Percentiles rank a stretch among this genome's conserved stretches.
These are phyloP conservation scores for Hipposideros larvatus DNA, from an alignment of 2,797 vertebrate genomes.

Conservation along the genomic window DNA sequence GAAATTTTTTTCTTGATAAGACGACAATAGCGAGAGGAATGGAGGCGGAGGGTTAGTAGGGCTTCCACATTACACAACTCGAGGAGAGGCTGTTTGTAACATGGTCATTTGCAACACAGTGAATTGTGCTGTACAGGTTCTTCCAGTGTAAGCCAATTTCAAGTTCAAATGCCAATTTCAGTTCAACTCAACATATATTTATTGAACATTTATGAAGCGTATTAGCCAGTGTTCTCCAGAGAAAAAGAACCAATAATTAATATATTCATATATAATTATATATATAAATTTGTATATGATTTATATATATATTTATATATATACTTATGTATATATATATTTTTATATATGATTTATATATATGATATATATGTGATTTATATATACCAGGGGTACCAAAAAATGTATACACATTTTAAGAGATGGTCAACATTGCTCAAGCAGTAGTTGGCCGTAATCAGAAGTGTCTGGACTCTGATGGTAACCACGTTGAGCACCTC, in stretches of 20 bases:
- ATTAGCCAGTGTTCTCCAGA: background rate
- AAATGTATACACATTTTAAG: too few relatives aligned
- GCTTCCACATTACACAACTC: background rate
- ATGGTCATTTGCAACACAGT: background rate
- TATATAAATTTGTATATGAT: too few relatives aligned
- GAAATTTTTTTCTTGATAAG: background rate
- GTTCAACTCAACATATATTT: background rate
- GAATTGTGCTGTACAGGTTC: background rate
- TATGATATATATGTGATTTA: too few relatives aligned
- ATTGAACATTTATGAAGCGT: background rate
- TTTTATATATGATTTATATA: too few relatives aligned
- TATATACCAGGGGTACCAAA: too few relatives aligned
- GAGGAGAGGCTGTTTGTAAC: background rate
- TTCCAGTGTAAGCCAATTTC: background rate
- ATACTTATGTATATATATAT: too few relatives aligned
- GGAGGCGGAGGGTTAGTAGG: background rate
- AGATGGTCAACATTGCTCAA: too few relatives aligned
- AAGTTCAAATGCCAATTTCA: conserved; percentile 30
- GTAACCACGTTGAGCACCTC: too few relatives aligned
- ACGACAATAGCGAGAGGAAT: background rate
- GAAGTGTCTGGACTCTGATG: too few relatives aligned
- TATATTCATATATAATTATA: too few relatives aligned
- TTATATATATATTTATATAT: too few relatives aligned
- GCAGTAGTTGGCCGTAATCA: too few relatives aligned
- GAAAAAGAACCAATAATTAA: background rate